phyloP scores from a whole-genome alignment of 1,140 invertebrate genomes.

The Pogonus chalceus region DNA sequence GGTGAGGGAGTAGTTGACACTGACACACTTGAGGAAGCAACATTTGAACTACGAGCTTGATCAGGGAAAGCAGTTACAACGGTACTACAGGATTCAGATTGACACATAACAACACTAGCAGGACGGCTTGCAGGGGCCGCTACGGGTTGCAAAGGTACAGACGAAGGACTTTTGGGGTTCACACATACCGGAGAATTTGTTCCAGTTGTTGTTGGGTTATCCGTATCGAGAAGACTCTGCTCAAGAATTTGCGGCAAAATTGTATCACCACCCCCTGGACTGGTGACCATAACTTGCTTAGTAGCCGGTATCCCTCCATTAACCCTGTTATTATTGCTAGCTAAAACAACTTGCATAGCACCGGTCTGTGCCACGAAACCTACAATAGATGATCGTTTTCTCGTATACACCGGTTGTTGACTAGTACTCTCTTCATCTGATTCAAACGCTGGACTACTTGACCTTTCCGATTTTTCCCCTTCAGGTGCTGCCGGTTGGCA shows the following conservation, averaged over 20 bases:
- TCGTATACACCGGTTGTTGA: conserved; percentile 23
- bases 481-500: conserved; percentile 33
- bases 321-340: conserved; percentile 44
- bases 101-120: conserved; percentile 14
- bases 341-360: conserved; percentile 41
- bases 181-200: conserved; percentile 24
- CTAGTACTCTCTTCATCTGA: conserved; percentile 78
- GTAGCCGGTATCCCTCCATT: conserved; percentile 44
- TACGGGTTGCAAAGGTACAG: conserved; percentile 8
- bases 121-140: conserved; percentile 10
- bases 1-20: conserved; percentile 1
- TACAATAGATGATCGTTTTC: conserved; percentile 49
- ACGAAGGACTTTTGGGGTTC: conserved; percentile 19
- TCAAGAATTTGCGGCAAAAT: conserved; percentile 57
- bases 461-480: conserved; percentile 72
- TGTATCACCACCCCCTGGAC: conserved; percentile 30
- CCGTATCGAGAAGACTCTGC: conserved; percentile 48
- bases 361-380: conserved; percentile 53
- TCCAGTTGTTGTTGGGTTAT: conserved; percentile 37
- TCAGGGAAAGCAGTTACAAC: background rate
- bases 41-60: background rate
- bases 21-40: background rate
- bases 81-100: conserved; percentile 40
- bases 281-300: conserved; percentile 31
- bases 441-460: conserved; percentile 90